Conservation (phyloP, 2,797 vertebrate species). For the Pangasius sanitwongsei region DNA sequence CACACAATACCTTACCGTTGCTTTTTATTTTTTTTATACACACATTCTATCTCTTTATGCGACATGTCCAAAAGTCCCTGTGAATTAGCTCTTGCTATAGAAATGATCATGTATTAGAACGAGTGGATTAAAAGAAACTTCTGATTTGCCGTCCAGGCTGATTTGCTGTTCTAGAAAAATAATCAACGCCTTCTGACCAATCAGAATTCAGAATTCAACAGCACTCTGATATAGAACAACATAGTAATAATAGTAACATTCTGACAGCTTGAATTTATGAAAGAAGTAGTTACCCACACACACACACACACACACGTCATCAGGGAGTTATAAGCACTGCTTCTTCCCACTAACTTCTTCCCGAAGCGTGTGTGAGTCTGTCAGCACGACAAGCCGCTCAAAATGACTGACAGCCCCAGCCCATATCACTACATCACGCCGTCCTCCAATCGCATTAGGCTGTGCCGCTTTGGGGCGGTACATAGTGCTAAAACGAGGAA, state of each 20-base stretch:
- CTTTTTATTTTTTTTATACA: neutral
- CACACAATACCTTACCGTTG: neutral
- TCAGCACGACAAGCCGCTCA: conserved; percentile 60
- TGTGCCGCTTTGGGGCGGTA: conserved; percentile 36
- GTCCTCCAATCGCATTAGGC: conserved; percentile 52
- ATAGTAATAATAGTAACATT: neutral
- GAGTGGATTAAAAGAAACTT: neutral
- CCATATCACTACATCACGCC: conserved; percentile 55
- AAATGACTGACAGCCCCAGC: conserved; percentile 65
- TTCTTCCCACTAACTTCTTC: neutral
- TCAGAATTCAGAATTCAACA: neutral
- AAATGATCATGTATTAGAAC: neutral
- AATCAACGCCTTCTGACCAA: neutral
- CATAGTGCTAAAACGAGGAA: conserved; percentile 29
- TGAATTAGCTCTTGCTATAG: neutral
- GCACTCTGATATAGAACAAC: neutral
- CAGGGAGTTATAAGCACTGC: neutral
- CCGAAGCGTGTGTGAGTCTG: conserved; percentile 50
- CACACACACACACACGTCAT: conserved; percentile 31
- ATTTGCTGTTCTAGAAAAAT: neutral
- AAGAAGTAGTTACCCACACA: neutral
- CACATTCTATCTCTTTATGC: neutral
- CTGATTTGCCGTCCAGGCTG: neutral
- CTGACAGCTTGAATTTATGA: neutral
- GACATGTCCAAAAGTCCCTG: neutral